These are phyloP conservation scores for Erythrocercus mccallii DNA, from an alignment of 2,113 vertebrate genomes.

Conservation along the genomic window DNA sequence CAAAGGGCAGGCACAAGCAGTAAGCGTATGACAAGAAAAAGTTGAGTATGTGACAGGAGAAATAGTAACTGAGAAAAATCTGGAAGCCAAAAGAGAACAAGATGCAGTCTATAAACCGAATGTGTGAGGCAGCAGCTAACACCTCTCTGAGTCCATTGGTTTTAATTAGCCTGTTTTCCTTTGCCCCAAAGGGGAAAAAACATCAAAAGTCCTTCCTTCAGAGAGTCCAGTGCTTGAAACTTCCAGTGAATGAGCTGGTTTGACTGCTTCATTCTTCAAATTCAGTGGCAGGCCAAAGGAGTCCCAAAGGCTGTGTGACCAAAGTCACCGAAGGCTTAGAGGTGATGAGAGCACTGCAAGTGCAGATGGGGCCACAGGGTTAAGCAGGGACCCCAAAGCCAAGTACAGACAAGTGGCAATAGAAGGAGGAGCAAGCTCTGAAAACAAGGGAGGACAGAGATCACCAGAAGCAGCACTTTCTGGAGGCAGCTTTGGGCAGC, in stretches of 20 bases:
- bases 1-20: background rate
- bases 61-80: slow-evolving; percentile 58
- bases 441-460: background rate
- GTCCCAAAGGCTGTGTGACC: background rate
- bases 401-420: background rate
- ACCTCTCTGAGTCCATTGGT: background rate
- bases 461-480: background rate
- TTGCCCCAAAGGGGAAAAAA: background rate
- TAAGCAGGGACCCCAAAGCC: background rate
- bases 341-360: background rate
- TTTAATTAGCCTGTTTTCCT: slow-evolving; percentile 20
- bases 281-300: background rate
- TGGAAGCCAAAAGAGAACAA: slow-evolving; percentile 52
- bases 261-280: background rate
- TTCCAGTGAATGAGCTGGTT: background rate
- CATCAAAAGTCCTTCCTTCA: background rate
- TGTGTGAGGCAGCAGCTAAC: slow-evolving; percentile 35
- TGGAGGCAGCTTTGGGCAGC: background rate
- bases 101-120: slow-evolving; percentile 37
- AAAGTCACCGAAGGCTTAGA: background rate
- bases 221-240: background rate
- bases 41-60: slow-evolving; percentile 55
- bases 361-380: background rate
- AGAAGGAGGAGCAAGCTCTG: background rate
- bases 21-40: background rate